phyloP scores from a whole-genome alignment of 2,113 vertebrate genomes.

The Tachycineta bicolor region DNA sequence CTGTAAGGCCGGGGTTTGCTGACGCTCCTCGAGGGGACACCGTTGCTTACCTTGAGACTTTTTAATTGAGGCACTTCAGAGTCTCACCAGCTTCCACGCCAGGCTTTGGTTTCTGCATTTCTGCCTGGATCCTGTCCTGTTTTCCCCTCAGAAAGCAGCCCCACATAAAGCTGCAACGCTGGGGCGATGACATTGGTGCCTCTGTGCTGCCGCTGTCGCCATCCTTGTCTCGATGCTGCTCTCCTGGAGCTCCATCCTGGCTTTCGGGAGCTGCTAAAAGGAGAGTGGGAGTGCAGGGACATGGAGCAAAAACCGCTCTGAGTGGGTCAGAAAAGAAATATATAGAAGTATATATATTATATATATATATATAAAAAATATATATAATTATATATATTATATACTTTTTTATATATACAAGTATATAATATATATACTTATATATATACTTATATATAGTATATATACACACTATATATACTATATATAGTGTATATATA shows the following conservation, averaged over 20 bases:
- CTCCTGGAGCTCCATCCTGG: background rate
- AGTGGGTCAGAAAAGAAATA: background rate
- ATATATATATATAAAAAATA: too few relatives aligned
- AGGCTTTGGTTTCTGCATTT: background rate
- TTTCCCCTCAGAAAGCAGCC: background rate
- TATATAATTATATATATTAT: too few relatives aligned
- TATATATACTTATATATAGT: too few relatives aligned
- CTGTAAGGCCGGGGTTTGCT: background rate
- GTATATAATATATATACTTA: too few relatives aligned
- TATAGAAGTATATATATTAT: too few relatives aligned
- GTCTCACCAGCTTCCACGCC: background rate
- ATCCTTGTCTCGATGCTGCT: background rate
- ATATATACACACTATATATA: too few relatives aligned
- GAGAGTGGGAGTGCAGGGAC: background rate
- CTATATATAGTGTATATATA: too few relatives aligned
- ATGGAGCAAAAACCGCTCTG: background rate
- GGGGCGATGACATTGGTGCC: rapidly evolving
- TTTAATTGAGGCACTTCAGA: background rate
- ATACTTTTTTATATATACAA: too few relatives aligned
- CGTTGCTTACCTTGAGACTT: background rate
- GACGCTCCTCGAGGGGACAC: background rate
- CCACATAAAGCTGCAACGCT: rapidly evolving
- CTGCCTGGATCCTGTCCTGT: background rate
- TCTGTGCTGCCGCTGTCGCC: background rate
- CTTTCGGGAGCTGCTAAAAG: background rate